Evolutionary conservation across 2,797 vertebrate species (phyloP).

Genomic region (Anas flavirostris): DNA sequence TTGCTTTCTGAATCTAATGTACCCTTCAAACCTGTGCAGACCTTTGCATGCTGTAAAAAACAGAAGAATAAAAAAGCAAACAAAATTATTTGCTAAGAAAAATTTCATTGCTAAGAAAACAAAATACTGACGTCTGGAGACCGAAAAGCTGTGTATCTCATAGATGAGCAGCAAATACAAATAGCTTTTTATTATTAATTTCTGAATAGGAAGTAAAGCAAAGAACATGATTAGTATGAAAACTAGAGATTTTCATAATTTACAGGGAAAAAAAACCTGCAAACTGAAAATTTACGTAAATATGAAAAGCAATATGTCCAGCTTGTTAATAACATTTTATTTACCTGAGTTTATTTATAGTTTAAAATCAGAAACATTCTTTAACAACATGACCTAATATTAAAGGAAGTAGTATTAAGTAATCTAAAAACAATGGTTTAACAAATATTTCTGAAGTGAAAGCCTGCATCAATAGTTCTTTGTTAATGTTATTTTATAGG

Average conservation of each 20-base stretch:
- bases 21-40: neutral
- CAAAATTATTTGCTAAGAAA: neutral
- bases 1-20: neutral
- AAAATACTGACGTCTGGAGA: neutral
- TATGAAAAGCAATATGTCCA: neutral
- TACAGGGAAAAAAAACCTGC: neutral
- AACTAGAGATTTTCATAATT: neutral
- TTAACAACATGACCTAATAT: neutral
- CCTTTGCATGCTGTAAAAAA: fast-evolving
- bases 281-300: neutral
- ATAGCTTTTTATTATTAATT: neutral
- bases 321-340: neutral
- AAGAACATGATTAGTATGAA: neutral
- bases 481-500: neutral
- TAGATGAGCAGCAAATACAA: neutral
- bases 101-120: neutral
- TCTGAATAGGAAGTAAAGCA: neutral
- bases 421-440: too few relatives aligned
- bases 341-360: too few relatives aligned
- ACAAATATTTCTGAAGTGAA: neutral
- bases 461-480: neutral
- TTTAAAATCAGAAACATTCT: neutral
- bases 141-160: neutral
- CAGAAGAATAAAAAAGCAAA: neutral
- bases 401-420: neutral